Base-by-base conservation (phyloP, 2,888 invertebrate genomes). In the Sinotaia quadrata region DNA sequence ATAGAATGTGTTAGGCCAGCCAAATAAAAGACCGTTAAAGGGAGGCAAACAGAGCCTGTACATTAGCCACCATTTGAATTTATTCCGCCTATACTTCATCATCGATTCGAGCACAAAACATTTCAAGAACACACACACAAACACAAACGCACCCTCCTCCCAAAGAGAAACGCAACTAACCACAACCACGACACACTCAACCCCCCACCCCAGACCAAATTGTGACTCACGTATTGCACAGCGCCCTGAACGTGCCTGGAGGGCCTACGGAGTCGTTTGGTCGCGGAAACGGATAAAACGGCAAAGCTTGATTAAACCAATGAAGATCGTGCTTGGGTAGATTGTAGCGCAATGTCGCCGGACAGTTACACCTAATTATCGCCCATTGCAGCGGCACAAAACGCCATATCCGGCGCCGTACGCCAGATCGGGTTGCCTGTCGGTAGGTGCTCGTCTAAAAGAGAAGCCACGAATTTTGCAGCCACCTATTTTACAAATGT, bases 401-500 rank as follows among this genome's bases (percentile, higher is more conserved):
- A n/a, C 54, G n/a, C 54, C 29, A 54, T 54, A 29, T 54, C 54
- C 54, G 27, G 54, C 7, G 54, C 54, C 27, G 54, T 54, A 29
- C 29, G 54, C 8, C 21, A 18, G 18, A 24, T 54, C 54, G 54
- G 27, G 54, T 54, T 54, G 54, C 51, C 24, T 15, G 21, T 8
- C 47, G 47, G 3, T 21, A 47, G 47, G 47, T 47, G 47, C 12
- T 24, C n/a, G n/a, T n/a, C n/a, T n/a, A n/a, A n/a, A n/a, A n/a
- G n/a, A n/a, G n/a, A n/a, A n/a, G n/a, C n/a, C n/a, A n/a, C n/a
- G n/a, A n/a, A n/a, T n/a, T n/a, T n/a, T n/a, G n/a, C n/a, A n/a
- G n/a, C n/a, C n/a, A n/a, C n/a, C n/a, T n/a, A n/a, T n/a, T n/a
- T n/a, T n/a, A n/a, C n/a, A n/a, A n/a, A n/a, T n/a, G n/a, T n/a